Conservation (phyloP, 2,113 vertebrate species). For the Colistium nudipinnis region DNA sequence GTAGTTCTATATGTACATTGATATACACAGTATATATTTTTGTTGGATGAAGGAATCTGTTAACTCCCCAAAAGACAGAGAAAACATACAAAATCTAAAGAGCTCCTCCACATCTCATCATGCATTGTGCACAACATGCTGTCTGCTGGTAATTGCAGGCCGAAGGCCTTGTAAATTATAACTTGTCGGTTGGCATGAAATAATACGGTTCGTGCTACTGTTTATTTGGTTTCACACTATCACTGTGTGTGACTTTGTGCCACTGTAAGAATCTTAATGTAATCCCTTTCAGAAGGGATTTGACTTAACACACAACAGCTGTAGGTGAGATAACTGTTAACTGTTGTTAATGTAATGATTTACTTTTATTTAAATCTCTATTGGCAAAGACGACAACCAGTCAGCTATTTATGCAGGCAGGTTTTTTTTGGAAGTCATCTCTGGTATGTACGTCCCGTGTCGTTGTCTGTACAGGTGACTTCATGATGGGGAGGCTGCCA, state of each 20-base stretch:
- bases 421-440: background rate
- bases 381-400: background rate
- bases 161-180: background rate
- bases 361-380: background rate
- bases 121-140: background rate
- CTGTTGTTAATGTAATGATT: background rate
- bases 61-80: background rate
- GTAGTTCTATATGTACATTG: background rate
- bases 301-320: constrained; percentile 65
- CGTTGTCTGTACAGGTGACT: constrained; percentile 14
- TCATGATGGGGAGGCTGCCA: constrained; percentile 54
- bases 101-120: background rate
- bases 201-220: constrained; percentile 7
- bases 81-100: background rate
- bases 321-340: constrained; percentile 1
- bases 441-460: background rate
- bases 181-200: background rate
- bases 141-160: background rate
- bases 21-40: too few species aligned
- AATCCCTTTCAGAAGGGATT: constrained; percentile 75
- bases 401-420: background rate
- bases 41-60: background rate
- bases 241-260: constrained; percentile 61
- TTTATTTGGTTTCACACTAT: constrained; percentile 33
- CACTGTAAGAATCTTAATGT: constrained; percentile 75